A percentile compares a stretch with the other conserved stretches of the same genome.
These are phyloP conservation scores for Chrysolina oricalcia DNA, from an alignment of 2,888 invertebrate species.

Conservation along the genomic window DNA sequence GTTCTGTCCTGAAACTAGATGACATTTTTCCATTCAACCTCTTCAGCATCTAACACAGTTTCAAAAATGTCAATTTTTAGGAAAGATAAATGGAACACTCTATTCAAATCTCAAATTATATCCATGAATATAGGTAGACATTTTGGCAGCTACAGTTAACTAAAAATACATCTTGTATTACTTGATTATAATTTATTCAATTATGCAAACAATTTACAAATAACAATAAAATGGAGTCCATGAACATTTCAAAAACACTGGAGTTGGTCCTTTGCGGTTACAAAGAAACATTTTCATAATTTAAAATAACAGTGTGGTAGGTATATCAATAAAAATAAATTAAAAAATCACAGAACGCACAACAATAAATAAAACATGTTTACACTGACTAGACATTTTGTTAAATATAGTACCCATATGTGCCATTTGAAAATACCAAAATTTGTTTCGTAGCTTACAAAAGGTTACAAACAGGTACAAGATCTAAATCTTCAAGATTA, in stretches of 20 bases:
- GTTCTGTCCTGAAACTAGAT: too few relatives aligned
- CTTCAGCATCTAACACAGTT: too few relatives aligned
- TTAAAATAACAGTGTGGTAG: background rate
- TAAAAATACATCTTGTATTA: too few relatives aligned
- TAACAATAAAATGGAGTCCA: background rate
- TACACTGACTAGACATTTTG: background rate
- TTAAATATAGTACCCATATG: constrained; percentile 1
- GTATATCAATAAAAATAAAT: background rate
- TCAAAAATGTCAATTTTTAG: too few relatives aligned
- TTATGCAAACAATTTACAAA: constrained; percentile 6
- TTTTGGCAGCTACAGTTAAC: too few relatives aligned
- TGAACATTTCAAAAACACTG: background rate
- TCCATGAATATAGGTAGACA: too few relatives aligned
- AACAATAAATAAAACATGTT: background rate
- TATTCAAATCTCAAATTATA: too few relatives aligned
- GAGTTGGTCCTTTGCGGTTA: background rate
- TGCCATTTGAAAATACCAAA: background rate
- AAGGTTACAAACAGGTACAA: too few relatives aligned
- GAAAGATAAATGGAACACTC: too few relatives aligned
- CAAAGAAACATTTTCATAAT: background rate
- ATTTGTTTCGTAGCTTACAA: background rate
- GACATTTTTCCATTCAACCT: too few relatives aligned
- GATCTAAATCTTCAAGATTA: too few relatives aligned
- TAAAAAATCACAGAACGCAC: constrained; percentile 1
- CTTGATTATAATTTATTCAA: background rate